Conservation (phyloP, 2,888 invertebrate genomes). For the Nymphalis polychloros region DNA sequence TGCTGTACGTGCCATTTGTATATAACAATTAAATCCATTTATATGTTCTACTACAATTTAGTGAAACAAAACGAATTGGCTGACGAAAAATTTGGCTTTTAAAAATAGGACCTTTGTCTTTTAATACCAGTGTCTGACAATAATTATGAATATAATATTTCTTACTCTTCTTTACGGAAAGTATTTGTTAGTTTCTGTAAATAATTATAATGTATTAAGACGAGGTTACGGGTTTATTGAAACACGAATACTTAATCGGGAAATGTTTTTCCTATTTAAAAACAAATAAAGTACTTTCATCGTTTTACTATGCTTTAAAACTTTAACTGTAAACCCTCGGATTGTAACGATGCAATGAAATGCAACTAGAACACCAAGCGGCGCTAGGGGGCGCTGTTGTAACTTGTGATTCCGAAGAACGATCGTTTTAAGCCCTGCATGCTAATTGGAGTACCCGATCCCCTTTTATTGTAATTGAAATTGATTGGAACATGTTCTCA, state of each 20-base stretch:
- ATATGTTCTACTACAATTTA: no score
- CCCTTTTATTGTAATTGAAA: conserved; percentile 3
- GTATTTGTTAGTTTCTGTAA: no score
- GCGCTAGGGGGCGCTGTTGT: background rate
- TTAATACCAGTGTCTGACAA: no score
- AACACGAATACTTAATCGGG: background rate
- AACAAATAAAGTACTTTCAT: background rate
- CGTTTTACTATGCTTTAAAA: background rate
- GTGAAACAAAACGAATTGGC: no score
- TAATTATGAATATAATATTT: no score
- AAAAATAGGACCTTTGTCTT: no score
- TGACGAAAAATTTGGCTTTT: no score
- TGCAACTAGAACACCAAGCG: conserved; percentile 23
- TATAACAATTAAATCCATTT: no score
- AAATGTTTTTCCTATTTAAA: background rate
- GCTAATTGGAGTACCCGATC: conserved; percentile 10
- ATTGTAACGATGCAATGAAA: conserved; percentile 17
- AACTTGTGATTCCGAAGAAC: conserved; percentile 18
- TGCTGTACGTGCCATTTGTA: no score
- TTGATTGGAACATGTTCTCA: background rate
- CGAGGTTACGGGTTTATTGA: background rate
- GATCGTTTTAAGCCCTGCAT: conserved; percentile 4
- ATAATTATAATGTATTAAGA: no score
- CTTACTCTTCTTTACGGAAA: no score
- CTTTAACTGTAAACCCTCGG: conserved; percentile 9